Evolutionary conservation across 2,888 invertebrate species (phyloP), one percentile per base, ranked within the genome.

Genomic region (Microctonus brassicae): DNA sequence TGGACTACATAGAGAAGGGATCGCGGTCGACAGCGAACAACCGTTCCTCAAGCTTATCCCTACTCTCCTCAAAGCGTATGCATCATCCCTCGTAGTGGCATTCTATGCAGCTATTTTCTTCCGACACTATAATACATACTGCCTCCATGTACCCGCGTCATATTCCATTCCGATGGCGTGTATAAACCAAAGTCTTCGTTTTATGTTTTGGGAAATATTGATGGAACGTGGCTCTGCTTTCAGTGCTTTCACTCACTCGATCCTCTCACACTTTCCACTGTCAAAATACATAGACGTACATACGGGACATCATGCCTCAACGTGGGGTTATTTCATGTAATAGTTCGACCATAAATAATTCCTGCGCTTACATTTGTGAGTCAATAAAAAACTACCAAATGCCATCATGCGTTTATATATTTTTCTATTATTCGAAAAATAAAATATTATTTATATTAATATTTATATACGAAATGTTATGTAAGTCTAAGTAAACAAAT

Each of bases 181-280:
- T 78, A 47, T 47, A 55, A 63, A 69, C 39, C 76, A 76, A 76
- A 72, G 76, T 79, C 78, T 74, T 77, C 79, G 76, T 77, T 82
- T 79, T 79, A 78, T 78, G 76, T 78, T 76, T 77, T 75, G 74
- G 75, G 79, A 83, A 77, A 82, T 83, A 83, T 82, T 78, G 81
- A 73, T 70, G 72, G 76, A 72, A 82, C 82, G 82, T 82, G 82
- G 79, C 75, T 47, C 47, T 73, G 65, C 75, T 75, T 76, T 76
- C 53, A 22, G 70, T 6, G 72, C 60, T 73, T 75, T 67, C 67
- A 69, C 74, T 61, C 77, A 75, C 71, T 69, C 63, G 20, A 52
- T 61, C 29, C 0, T 10, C 4, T 22, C n/a, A 36, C 36, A 39
- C 34, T 52, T 53, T 66, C 47, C 53, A 67, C 61, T 69, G 73